Evolutionary conservation across 2,113 vertebrate species (phyloP).

Genomic region (Thamnophis sirtalis): DNA sequence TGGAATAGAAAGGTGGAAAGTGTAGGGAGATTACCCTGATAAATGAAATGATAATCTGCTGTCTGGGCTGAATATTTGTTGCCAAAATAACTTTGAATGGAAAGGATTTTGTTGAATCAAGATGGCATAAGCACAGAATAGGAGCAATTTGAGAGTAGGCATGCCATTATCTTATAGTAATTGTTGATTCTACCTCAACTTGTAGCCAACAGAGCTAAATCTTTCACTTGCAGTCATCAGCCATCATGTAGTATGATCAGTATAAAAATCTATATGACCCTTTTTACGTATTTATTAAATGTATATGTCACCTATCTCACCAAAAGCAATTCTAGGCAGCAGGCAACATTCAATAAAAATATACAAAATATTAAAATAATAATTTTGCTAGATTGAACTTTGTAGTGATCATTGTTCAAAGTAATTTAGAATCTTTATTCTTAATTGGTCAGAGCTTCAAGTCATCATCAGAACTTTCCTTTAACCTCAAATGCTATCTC

Average conservation of each 20-base stretch:
- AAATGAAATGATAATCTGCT: not conserved
- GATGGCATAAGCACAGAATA: not conserved
- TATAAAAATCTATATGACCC: not conserved
- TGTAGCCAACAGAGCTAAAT: not conserved
- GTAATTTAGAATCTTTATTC: not conserved
- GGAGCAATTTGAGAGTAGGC: not conserved
- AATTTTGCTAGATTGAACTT: not conserved
- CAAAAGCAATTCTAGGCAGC: not conserved
- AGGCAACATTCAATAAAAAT: not conserved
- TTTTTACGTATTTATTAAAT: not conserved
- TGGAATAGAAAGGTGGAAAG: not conserved
- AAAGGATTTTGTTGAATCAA: not conserved
- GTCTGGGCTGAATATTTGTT: not conserved
- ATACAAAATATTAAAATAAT: not conserved
- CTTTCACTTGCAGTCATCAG: no score
- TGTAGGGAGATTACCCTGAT: not conserved
- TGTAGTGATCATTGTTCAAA: not conserved
- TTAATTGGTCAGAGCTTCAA: not conserved
- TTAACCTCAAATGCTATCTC: not conserved
- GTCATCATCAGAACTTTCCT: not conserved
- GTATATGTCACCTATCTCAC: not conserved
- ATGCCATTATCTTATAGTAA: not conserved
- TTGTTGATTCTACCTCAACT: not conserved
- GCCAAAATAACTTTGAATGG: not conserved
- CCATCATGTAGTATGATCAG: not conserved